Evolutionary conservation across 2,797 vertebrate species (phyloP).

Genomic region (Eospalax fontanierii): DNA sequence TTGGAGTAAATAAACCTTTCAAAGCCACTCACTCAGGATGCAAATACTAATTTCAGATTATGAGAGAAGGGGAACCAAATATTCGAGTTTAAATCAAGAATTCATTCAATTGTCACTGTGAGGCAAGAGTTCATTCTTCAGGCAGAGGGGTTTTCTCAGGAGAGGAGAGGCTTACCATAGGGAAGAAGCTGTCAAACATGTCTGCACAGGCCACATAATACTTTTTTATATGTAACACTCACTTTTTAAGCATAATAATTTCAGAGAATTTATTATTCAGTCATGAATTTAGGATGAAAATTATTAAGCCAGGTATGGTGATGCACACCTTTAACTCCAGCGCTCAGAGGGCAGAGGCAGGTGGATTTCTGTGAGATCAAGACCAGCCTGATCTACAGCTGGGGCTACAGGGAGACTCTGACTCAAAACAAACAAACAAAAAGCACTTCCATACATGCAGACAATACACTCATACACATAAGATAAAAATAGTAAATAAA

Average conservation of each 20-base stretch:
- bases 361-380: too few species aligned
- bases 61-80: neutral
- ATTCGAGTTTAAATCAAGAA: neutral
- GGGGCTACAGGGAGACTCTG: too few species aligned
- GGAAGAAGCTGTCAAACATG: neutral
- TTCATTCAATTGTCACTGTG: neutral
- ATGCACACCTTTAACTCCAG: too few species aligned
- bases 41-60: slow-evolving; percentile 48
- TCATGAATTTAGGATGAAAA: neutral
- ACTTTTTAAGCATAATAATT: neutral
- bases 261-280: neutral
- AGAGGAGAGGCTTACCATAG: neutral
- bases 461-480: too few species aligned
- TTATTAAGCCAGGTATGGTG: too few species aligned
- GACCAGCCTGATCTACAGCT: too few species aligned
- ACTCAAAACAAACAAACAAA: too few species aligned
- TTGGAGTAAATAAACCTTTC: neutral
- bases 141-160: neutral
- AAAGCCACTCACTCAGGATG: neutral
- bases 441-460: too few species aligned
- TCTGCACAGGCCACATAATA: neutral
- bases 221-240: neutral
- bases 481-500: too few species aligned
- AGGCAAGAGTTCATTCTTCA: too few species aligned
- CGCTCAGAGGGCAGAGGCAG: too few species aligned